Evolutionary conservation across 2,888 invertebrate genomes (phyloP).

Genomic region (Icerya purchasi): DNA sequence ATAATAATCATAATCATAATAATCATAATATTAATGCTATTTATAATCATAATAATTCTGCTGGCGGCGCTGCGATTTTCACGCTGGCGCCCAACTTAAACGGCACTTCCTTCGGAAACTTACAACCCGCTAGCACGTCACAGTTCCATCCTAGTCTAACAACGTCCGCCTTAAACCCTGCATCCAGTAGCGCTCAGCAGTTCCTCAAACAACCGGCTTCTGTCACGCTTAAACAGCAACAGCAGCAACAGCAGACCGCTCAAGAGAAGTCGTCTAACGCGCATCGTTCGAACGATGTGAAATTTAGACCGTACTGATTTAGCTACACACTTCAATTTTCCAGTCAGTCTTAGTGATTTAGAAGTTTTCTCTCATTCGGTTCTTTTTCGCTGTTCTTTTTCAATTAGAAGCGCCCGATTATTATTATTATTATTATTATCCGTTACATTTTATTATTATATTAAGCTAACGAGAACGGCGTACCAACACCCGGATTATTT

Average conservation of each 20-base stretch:
- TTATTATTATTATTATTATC: too few relatives aligned
- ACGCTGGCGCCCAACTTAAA: too few relatives aligned
- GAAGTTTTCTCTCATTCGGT: too few relatives aligned
- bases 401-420: too few relatives aligned
- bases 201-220: neutral
- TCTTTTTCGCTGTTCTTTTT: too few relatives aligned
- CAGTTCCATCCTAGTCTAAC: neutral
- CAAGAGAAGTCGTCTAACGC: neutral
- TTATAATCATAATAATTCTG: neutral
- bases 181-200: neutral
- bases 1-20: neutral
- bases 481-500: too few relatives aligned
- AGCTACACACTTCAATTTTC: too few relatives aligned
- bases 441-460: too few relatives aligned
- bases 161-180: neutral
- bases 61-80: too few relatives aligned
- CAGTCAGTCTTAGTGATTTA: too few relatives aligned
- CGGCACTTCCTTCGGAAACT: neutral
- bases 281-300: neutral
- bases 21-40: too few relatives aligned
- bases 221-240: neutral
- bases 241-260: neutral
- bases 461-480: too few relatives aligned
- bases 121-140: neutral
- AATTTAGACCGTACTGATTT: neutral